A percentile compares a stretch with the other conserved stretches of the same genome.
phyloP scores from a whole-genome alignment of 2,797 vertebrate genomes.

The Pangasius krempfi region DNA sequence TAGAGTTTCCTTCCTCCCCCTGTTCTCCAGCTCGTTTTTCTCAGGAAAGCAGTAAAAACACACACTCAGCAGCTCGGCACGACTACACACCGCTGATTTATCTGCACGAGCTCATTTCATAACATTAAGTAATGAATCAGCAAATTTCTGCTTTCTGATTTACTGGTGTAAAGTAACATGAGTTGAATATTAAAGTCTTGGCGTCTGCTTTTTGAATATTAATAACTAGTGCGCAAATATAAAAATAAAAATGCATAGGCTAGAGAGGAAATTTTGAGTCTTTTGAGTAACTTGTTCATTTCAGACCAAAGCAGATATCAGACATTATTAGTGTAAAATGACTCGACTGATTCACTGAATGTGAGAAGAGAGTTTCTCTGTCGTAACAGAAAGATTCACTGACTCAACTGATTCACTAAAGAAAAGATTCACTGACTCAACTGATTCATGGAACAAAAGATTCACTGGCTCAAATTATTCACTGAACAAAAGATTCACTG shows the following conservation, averaged over 20 bases:
- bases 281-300: too few species aligned
- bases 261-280: too few species aligned
- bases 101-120: background rate
- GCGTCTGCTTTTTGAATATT: too few species aligned
- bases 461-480: background rate
- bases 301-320: too few species aligned
- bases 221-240: too few species aligned
- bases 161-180: background rate
- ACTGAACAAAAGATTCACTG: background rate
- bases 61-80: background rate
- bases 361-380: background rate
- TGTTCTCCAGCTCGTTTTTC: background rate
- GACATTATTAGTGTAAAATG: background rate
- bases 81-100: background rate
- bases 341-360: background rate
- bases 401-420: too few species aligned
- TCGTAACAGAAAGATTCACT: too few species aligned
- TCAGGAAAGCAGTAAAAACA: background rate
- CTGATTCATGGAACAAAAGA: background rate
- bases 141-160: background rate
- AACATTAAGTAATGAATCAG: background rate
- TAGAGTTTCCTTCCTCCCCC: background rate
- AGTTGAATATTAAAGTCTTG: background rate
- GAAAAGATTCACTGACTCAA: too few species aligned
- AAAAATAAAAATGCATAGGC: too few species aligned